These are phyloP conservation scores for Erpornis zantholeuca DNA, from an alignment of 2,113 vertebrate genomes.

Conservation along the genomic window DNA sequence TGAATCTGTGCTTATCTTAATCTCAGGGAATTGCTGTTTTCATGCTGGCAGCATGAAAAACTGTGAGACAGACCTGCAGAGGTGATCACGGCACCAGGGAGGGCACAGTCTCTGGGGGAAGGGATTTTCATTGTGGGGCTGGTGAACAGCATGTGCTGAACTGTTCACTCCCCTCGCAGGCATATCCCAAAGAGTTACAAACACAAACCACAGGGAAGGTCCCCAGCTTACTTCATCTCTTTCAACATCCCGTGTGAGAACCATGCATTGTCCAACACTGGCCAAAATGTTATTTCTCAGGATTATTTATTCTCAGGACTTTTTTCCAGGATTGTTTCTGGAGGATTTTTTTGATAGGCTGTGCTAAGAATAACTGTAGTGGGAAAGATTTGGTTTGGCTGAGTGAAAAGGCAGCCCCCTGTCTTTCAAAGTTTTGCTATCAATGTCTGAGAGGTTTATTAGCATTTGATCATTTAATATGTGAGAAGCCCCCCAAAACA, in stretches of 20 bases:
- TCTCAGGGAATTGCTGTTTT: background rate
- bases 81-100: background rate
- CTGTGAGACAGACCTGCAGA: background rate
- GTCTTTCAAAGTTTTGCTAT: background rate
- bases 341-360: background rate
- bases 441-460: background rate
- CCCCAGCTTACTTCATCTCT: background rate
- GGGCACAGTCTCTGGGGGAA: background rate
- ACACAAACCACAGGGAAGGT: background rate
- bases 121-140: background rate
- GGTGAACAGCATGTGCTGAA: background rate
- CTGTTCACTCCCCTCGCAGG: background rate
- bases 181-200: background rate
- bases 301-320: background rate
- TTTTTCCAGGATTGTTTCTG: background rate
- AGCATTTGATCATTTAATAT: background rate
- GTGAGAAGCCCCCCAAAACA: background rate
- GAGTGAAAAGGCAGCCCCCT: background rate
- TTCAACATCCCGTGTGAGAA: background rate
- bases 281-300: background rate
- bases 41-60: background rate
- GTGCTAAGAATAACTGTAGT: background rate
- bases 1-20: background rate
- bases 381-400: background rate
- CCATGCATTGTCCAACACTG: background rate